phyloP scores from a whole-genome alignment of 2,113 vertebrate species.

The Oophaga pumilio region DNA sequence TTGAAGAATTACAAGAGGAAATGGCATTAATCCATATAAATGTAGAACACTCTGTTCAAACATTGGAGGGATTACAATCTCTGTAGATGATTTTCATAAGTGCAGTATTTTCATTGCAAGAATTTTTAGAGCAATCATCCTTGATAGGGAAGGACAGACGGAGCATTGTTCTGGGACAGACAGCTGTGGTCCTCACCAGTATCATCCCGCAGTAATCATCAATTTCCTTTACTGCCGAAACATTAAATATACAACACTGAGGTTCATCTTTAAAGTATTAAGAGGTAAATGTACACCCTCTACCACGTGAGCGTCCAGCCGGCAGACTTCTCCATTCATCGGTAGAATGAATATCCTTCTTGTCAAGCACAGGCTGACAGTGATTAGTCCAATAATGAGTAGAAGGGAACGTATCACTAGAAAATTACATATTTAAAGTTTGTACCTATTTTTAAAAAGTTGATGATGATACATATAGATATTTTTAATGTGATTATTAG shows the following conservation, averaged over 20 bases:
- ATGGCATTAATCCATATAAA: constrained; percentile 51
- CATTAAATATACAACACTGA: constrained; percentile 26
- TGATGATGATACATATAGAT: no score
- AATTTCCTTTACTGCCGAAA: constrained; percentile 43
- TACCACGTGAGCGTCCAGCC: not conserved
- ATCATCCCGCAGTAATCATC: constrained; percentile 38
- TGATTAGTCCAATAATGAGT: not conserved
- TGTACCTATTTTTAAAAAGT: no score
- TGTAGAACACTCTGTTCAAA: constrained; percentile 49
- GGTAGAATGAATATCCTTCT: not conserved
- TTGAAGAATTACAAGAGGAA: constrained; percentile 55
- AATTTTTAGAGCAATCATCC: constrained; percentile 21
- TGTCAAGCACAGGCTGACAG: not conserved
- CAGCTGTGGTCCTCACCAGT: constrained; percentile 32
- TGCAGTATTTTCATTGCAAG: constrained; percentile 30
- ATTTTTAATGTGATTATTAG: no score
- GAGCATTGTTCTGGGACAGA: constrained; percentile 38
- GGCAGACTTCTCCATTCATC: not conserved
- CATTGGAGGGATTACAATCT: constrained; percentile 43
- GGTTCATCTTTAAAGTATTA: constrained; percentile 21
- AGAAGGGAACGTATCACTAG: not conserved
- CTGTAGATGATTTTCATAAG: constrained; percentile 37
- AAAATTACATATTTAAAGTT: not conserved
- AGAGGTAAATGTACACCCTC: not conserved
- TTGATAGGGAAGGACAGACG: not conserved